Evolutionary conservation across 1,140 invertebrate species (phyloP).

Genomic region (Onthophagus taurus): DNA sequence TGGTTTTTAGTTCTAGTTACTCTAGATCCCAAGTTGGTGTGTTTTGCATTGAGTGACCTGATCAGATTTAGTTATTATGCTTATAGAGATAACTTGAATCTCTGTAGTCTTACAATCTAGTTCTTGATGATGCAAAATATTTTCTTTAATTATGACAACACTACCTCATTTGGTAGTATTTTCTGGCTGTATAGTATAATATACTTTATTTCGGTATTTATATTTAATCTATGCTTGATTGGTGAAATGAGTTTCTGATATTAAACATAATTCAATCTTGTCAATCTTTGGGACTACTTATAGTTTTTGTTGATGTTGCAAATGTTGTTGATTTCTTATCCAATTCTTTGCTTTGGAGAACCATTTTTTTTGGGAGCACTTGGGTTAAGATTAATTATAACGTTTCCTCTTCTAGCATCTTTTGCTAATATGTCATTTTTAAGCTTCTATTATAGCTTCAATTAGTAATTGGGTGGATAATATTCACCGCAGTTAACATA

Average conservation of each 20-base stretch:
- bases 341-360: too few species aligned
- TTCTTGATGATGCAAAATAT: slow-evolving; percentile 4
- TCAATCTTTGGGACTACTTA: slow-evolving; percentile 17
- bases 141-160: slow-evolving; percentile 5
- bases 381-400: too few species aligned
- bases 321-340: too few species aligned
- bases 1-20: too few species aligned
- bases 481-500: too few species aligned
- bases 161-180: slow-evolving; percentile 12
- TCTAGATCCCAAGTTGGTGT: too few species aligned
- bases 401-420: too few species aligned
- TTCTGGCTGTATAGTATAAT: slow-evolving; percentile 22
- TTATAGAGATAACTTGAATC: background rate
- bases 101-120: background rate
- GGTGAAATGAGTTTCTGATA: slow-evolving; percentile 23
- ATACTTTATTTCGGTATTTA: slow-evolving; percentile 18
- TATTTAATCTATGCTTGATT: slow-evolving; percentile 17
- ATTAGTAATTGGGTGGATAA: too few species aligned
- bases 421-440: too few species aligned
- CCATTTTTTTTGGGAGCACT: too few species aligned
- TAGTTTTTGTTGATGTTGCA: slow-evolving; percentile 15
- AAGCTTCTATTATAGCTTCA: too few species aligned
- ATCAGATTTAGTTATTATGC: background rate
- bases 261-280: slow-evolving; percentile 24
- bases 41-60: too few species aligned